Evolutionary conservation across 2,888 invertebrate species (phyloP), one percentile per base, ranked within the genome.

Genomic region (Schizotus pectinicornis): DNA sequence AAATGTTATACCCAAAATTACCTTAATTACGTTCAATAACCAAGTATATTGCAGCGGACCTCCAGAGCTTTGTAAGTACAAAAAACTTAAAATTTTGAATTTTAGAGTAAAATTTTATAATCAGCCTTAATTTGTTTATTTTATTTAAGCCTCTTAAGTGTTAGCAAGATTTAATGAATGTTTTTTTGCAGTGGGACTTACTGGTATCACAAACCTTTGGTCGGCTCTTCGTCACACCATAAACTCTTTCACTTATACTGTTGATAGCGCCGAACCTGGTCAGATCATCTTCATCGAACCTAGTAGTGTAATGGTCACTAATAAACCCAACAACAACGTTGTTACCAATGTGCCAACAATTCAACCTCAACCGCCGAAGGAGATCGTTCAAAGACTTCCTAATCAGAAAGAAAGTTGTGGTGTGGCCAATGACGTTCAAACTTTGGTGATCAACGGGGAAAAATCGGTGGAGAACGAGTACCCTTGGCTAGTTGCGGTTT

Each of bases 401-500:
- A n/a, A n/a, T n/a, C n/a, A n/a, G n/a, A n/a, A n/a, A n/a, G n/a
- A n/a, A n/a, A n/a, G n/a, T 12, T 74, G 74, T 55, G 75, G 74
- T 0, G 38, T 70, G 7, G 63, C 65, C 2, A 66, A 67, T 12
- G 38, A 50, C 9, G 50, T 65, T 7, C 62, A 67, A 7, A 67
- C 70, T n/a, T 62, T 76, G 34, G 68, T 77, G 5, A 38, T 72
- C 2, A 71, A 72, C 13, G 74, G 74, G 6, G 62, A 61, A 11
- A 63, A 61, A 8, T 65, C 67, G 6, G 48, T 50, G n/a, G 60
- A 66, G 1, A 73, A 74, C 7, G 68, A 72, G 48, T 75, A 66
- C 41, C 77, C 77, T 0, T 77, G 77, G 77, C 53, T 76, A 45
- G 71, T 67, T 1, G 76, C 74, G 3, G 55, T 77, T 35, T 68